These are phyloP conservation scores for Chrysotoxum bicinctum DNA, from an alignment of 2,888 invertebrate genomes.

Conservation along the genomic window DNA sequence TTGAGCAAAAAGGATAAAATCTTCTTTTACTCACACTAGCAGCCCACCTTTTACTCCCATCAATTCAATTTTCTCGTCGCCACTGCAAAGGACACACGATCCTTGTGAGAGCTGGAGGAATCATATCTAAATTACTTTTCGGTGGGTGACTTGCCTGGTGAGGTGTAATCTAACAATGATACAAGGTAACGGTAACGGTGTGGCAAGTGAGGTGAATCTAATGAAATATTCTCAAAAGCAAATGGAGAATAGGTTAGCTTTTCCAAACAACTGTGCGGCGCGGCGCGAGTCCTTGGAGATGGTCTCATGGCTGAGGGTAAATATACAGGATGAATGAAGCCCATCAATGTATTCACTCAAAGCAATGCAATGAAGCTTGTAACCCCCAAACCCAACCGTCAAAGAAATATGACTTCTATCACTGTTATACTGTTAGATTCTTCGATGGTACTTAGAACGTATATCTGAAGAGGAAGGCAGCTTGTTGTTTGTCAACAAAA, in stretches of 20 bases:
- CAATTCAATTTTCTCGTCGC: constrained; percentile 26
- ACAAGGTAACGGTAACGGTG: constrained; percentile 1
- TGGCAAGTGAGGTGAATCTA: constrained; percentile 34
- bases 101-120: constrained; percentile 32
- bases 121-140: constrained; percentile 63
- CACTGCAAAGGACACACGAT: constrained; percentile 33
- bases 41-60: neutral
- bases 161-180: constrained; percentile 36
- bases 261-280: neutral
- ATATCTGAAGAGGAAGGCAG: neutral
- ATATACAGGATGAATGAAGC: constrained; percentile 26
- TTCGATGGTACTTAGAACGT: neutral
- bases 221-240: constrained; percentile 45
- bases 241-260: constrained; percentile 12
- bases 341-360: constrained; percentile 15
- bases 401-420: constrained; percentile 61
- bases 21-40: neutral
- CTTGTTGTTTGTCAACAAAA: constrained; percentile 53
- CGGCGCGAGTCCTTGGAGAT: constrained; percentile 17
- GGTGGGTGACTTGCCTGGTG: constrained; percentile 1
- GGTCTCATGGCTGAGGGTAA: constrained; percentile 4
- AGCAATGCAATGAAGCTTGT: constrained; percentile 53
- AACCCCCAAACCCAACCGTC: constrained; percentile 24
- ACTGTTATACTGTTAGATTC: neutral
- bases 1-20: constrained; percentile 1